Evolutionary conservation across 2,113 vertebrate species (phyloP).

Genomic region (Syrrhaptes paradoxus): DNA sequence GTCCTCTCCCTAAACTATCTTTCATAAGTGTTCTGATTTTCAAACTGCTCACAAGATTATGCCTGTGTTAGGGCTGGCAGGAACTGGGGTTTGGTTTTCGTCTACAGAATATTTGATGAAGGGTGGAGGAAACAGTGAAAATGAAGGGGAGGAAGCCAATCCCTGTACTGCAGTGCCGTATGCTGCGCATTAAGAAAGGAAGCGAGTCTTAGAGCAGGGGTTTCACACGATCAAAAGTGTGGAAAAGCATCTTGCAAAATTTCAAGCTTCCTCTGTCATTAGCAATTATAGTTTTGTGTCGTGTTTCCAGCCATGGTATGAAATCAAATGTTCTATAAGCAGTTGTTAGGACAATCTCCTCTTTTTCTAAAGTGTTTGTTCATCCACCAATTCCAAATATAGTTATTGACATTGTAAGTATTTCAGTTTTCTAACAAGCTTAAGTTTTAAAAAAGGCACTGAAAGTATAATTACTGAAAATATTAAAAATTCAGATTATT

Average conservation of each 20-base stretch:
- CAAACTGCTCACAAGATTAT: not conserved
- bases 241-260: not conserved
- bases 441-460: not conserved
- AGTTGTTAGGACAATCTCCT: not conserved
- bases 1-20: not conserved
- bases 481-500: not conserved
- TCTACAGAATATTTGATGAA: not conserved
- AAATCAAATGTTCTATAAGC: not conserved
- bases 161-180: not conserved
- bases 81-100: not conserved
- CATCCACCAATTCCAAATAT: not conserved
- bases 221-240: not conserved
- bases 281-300: not conserved
- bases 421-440: not conserved
- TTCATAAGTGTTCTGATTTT: not conserved
- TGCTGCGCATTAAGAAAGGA: not conserved
- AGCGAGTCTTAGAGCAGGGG: not conserved
- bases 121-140: not conserved
- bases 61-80: not conserved
- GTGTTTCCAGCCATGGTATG: not conserved
- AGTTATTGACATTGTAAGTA: not conserved
- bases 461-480: not conserved
- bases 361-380: not conserved
- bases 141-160: not conserved
- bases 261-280: not conserved